These are phyloP conservation scores for Xiphydria camelus DNA, from an alignment of 2,888 invertebrate species.

Conservation along the genomic window DNA sequence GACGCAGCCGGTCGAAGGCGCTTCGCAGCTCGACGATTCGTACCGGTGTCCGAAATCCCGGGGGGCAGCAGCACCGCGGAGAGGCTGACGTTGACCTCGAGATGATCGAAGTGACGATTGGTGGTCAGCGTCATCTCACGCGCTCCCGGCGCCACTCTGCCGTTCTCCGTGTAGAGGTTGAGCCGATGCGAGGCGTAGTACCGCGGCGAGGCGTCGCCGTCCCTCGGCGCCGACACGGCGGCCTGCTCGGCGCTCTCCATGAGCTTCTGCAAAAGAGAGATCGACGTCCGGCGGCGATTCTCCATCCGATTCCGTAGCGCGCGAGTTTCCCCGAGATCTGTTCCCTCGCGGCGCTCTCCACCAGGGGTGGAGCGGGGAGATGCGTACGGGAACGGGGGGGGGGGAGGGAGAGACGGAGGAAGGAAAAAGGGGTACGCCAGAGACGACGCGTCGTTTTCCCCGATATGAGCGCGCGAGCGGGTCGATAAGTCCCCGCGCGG, in stretches of 20 bases:
- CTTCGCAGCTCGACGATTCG: conserved; percentile 29
- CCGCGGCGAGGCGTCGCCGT: conserved; percentile 66
- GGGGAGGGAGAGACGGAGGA: too few species aligned
- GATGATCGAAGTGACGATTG: conserved; percentile 84
- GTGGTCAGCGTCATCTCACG: conserved; percentile 73
- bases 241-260: conserved; percentile 91
- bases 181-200: conserved; percentile 83
- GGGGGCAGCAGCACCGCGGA: conserved; percentile 90
- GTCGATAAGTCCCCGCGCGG: too few species aligned
- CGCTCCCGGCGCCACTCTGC: conserved; percentile 71
- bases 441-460: too few species aligned
- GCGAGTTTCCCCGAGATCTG: too few species aligned
- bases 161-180: conserved; percentile 77
- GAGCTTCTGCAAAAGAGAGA: conserved; percentile 68
- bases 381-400: too few species aligned
- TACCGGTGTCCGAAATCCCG: conserved; percentile 73
- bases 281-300: too few species aligned
- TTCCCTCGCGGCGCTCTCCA: too few species aligned
- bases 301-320: too few species aligned
- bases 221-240: conserved; percentile 66
- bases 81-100: conserved; percentile 80
- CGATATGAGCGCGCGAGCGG: too few species aligned
- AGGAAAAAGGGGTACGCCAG: too few species aligned
- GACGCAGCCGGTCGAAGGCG: too few species aligned
- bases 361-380: too few species aligned